Conservation (phyloP, 2,888 invertebrate genomes). For the Metellina segmentata region DNA sequence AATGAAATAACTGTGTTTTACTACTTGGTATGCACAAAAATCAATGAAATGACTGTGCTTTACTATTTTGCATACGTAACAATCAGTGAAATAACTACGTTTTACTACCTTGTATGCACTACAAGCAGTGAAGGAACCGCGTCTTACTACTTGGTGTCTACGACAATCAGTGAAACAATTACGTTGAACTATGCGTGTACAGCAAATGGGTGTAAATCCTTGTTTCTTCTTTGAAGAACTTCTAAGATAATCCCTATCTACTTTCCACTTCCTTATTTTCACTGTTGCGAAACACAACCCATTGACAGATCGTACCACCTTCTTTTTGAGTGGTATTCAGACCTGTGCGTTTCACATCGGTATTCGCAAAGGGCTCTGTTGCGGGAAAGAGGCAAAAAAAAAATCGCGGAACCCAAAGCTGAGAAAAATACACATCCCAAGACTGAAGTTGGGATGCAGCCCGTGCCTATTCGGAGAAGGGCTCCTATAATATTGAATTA, state of each 20-base stretch:
- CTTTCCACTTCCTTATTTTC: background rate
- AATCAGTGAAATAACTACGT: too few species aligned
- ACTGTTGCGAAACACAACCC: background rate
- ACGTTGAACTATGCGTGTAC: too few species aligned
- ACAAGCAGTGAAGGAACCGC: too few species aligned
- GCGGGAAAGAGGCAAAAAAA: background rate
- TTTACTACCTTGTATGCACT: too few species aligned
- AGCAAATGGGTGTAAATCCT: too few species aligned
- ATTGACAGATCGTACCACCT: background rate
- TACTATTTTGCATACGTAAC: too few species aligned
- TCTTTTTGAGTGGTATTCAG: background rate
- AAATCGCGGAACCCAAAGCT: conserved; percentile 29
- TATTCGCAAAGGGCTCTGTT: background rate
- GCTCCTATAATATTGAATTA: conserved; percentile 73
- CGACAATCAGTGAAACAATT: too few species aligned
- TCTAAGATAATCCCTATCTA: background rate
- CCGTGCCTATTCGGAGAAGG: conserved; percentile 37
- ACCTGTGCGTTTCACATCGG: background rate
- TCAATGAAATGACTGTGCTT: too few species aligned
- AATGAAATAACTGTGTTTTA: too few species aligned
- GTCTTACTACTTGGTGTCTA: too few species aligned
- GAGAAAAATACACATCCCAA: conserved; percentile 24
- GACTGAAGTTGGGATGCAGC: conserved; percentile 35
- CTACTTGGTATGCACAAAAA: too few species aligned
- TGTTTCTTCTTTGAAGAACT: too few species aligned